Base-by-base conservation (phyloP, 2,888 invertebrate genomes). In the Latrodectus hesperus region DNA sequence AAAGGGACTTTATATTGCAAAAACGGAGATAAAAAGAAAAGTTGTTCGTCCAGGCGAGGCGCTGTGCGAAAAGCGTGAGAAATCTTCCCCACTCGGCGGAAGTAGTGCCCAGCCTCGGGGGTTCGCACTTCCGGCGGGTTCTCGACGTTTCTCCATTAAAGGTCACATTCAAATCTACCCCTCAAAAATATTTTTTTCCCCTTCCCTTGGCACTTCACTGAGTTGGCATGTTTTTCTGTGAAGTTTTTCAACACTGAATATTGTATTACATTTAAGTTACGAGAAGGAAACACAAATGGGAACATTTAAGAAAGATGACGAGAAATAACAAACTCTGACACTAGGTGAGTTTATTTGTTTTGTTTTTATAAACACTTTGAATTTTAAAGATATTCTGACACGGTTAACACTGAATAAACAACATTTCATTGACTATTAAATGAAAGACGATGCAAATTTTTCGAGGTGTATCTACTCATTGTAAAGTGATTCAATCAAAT, bases 41-140 rank as follows among this genome's bases (percentile, higher is more conserved):
- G 82, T 55, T 51, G 72, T 51, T 60, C 49, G 72, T 73, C 72
- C 78, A 51, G 65, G 55, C 14, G 68, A 79, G 71, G 38, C 60
- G 65, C 60, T 51, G 14, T 51, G 72, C 70, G 26, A 80, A 60
- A 60, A 85, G 80, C 86, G 86, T 86, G 86, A 86, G 86, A 86
- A 86, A 67, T 52, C 65, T 65, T 53, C 70, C 22, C 74, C 52
- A 14, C 17, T 52, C 71, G 72, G 71, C 80, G 80, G 80, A 80
- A 79, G 65, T 64, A 64, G 72, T 76, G 86, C 84, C 84, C 70
- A 71, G 82, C 82, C 82, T 75, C 67, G 67, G 86, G 86, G 86
- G 80, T 81, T 76, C 71, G 53, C 75, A 80, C 81, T 86, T 81
- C 86, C 80, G 80, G 17, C 74, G 79, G 67, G 73, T 65, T 73